Evolutionary conservation across 1,140 invertebrate genomes (phyloP), one percentile per base, ranked within the genome.

Genomic region (Hermatobates lingyangjiaoensis): DNA sequence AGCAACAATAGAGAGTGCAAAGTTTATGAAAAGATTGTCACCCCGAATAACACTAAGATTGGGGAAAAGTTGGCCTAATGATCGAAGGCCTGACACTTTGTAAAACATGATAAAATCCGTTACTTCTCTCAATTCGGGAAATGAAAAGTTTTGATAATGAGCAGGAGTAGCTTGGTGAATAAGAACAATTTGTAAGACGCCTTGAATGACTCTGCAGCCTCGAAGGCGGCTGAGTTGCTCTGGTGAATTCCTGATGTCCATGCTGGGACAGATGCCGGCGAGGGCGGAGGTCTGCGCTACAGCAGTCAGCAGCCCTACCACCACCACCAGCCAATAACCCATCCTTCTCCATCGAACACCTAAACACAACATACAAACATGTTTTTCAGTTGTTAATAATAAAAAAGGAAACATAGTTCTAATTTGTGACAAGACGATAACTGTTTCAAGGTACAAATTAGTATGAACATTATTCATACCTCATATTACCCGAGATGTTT

Each of bases 21-120:
- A 92, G 64, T 90, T 81, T 60, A 78, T 75, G 58, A 92, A 80
- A 2, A 93, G 68, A 27, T 74, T 71, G 55, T 83, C 75, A 20
- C 94, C 94, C 12, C 91, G 75, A 54, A 98, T 95, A 25, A 97
- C 79, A 12, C 81, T 68, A 61, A 98, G 70, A 68, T 97, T 97
- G 3, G 94, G 94, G 66, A 98, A 97, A 20, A 98, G 68, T 54
- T 77, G 70, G 3, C 76, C 76, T 21, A 98, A 66, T 46, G 81
- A 83, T 23, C 69, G 71, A 12, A 98, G 66, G 34, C 82, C 81
- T 55, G 71, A 72, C 10, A 87, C 78, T 57, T 85, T 76, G 63
- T 75, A 86, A 1, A 88, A 59, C 14, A 87, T 58, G 50, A 89
- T 61, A 57, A 71, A 75, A 30, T 74, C 75, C 2, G 74, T 75